phyloP scores from a whole-genome alignment of 2,888 invertebrate species.

The Calliphora vomitoria region DNA sequence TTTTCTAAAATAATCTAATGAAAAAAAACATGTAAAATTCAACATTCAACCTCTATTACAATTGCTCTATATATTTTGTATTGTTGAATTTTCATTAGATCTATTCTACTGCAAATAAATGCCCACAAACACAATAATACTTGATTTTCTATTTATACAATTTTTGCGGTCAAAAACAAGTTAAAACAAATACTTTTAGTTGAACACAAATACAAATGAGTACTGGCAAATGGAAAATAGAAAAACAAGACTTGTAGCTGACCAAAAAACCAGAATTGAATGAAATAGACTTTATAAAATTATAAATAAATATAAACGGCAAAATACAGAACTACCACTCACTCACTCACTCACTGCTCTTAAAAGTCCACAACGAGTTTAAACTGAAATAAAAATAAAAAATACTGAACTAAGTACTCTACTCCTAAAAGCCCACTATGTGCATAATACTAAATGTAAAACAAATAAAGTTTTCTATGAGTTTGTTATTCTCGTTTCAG shows the following conservation, averaged over 20 bases:
- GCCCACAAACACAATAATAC: conserved; percentile 59
- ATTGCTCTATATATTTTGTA: conserved; percentile 25
- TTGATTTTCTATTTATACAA: conserved; percentile 52
- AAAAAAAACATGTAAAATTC: conserved; percentile 18
- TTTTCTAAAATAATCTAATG: neutral
- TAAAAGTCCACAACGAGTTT: neutral
- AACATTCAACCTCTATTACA: conserved; percentile 31
- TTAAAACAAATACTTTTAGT: conserved; percentile 54
- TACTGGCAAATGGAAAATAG: neutral
- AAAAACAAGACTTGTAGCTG: conserved; percentile 14
- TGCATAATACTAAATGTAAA: conserved; percentile 56
- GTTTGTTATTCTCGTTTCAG: conserved; percentile 18
- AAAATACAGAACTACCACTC: conserved; percentile 26
- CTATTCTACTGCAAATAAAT: conserved; percentile 24
- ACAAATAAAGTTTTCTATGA: conserved; percentile 61
- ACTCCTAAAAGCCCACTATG: conserved; percentile 7
- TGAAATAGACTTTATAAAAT: neutral
- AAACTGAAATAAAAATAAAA: too few relatives aligned
- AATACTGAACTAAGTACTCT: too few relatives aligned
- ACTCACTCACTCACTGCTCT: neutral
- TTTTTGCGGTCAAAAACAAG: conserved; percentile 58
- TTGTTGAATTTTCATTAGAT: conserved; percentile 26
- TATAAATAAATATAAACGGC: conserved; percentile 9
- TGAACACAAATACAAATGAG: conserved; percentile 33
- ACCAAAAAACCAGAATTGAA: neutral